Evolutionary conservation across 2,797 vertebrate species (phyloP).

Genomic region (Chlorospingus flavigularis): DNA sequence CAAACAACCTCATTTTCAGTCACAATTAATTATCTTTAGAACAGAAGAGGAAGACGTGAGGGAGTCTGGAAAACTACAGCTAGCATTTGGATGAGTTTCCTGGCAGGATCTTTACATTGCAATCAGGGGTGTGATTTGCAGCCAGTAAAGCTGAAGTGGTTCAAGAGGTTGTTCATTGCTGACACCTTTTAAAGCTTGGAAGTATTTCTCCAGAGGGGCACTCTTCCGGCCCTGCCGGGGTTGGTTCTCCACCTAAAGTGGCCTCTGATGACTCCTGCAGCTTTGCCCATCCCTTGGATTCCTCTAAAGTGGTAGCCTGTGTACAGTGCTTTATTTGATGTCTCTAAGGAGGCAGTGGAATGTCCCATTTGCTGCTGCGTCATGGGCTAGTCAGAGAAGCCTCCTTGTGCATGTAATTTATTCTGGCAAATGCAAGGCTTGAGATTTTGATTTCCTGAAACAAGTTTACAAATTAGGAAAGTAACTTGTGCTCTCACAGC

Average conservation of each 20-base stretch:
- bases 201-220: neutral
- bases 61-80: neutral
- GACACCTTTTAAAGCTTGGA: neutral
- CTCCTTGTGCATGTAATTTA: neutral
- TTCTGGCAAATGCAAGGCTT: neutral
- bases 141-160: neutral
- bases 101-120: neutral
- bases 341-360: neutral
- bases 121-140: neutral
- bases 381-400: neutral
- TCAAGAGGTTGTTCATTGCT: neutral
- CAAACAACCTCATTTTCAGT: neutral
- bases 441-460: neutral
- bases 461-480: neutral
- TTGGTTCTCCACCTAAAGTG: neutral
- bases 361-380: neutral
- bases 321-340: neutral
- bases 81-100: neutral
- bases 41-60: neutral
- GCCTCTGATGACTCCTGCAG: neutral
- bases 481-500: neutral
- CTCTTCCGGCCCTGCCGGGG: fast-evolving
- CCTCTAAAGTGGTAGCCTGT: neutral
- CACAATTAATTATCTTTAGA: neutral
- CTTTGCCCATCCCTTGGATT: neutral